Conservation (phyloP, 2,113 vertebrate genomes). For the Castor canadensis region DNA sequence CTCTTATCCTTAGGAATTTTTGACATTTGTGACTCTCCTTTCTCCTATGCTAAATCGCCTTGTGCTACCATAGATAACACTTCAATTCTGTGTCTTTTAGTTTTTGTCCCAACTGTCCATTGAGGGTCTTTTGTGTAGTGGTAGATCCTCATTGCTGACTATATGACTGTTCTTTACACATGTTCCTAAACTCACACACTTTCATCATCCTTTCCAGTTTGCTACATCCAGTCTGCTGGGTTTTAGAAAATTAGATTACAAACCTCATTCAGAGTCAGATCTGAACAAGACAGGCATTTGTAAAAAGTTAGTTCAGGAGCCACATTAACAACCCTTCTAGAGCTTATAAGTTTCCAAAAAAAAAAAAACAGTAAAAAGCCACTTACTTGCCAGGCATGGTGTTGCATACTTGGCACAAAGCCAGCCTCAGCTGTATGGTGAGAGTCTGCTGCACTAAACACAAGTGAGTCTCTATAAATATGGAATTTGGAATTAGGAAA, state of each 20-base stretch:
- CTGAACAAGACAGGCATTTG: no score
- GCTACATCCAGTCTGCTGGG: neutral
- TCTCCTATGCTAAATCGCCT: neutral
- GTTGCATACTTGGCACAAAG: no score
- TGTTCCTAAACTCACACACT: neutral
- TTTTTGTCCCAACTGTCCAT: neutral
- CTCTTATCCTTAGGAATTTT: neutral
- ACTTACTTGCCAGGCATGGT: no score
- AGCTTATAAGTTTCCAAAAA: neutral
- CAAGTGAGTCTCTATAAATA: neutral
- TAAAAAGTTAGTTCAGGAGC: slow-evolving; percentile 10
- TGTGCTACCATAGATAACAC: neutral
- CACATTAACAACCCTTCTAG: neutral
- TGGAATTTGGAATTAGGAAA: neutral
- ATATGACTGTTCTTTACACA: neutral
- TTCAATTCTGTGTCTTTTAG: neutral
- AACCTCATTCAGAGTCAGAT: slow-evolving; percentile 14
- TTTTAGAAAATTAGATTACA: slow-evolving; percentile 22
- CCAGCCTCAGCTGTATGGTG: no score
- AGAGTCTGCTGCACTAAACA: no score
- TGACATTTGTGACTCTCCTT: neutral
- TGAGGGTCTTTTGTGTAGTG: neutral
- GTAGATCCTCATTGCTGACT: neutral
- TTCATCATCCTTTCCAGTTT: neutral
- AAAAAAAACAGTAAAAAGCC: neutral